phyloP scores from a whole-genome alignment of 1,140 invertebrate species.

The Tetraneura akinire region DNA sequence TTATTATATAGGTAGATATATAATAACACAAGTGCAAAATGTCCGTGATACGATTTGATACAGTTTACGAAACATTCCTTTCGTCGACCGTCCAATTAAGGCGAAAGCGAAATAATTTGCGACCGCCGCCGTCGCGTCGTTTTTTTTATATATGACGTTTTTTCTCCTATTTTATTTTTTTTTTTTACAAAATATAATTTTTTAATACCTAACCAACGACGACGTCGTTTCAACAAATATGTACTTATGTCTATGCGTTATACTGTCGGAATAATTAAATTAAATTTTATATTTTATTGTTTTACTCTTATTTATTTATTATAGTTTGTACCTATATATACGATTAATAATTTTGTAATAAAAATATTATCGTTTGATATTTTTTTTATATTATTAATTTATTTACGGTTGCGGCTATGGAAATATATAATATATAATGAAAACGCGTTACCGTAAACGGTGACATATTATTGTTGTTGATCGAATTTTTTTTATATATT shows the following conservation, averaged over 20 bases:
- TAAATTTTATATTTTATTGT: too few species aligned
- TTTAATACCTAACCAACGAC: background rate
- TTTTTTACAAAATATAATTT: constrained; percentile 5
- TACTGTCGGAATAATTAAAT: too few species aligned
- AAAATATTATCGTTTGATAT: too few species aligned
- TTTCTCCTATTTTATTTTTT: background rate
- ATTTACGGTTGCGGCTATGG: too few species aligned
- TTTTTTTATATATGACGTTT: constrained; percentile 2
- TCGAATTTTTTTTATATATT: background rate
- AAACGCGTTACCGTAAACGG: background rate
- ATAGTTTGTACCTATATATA: too few species aligned
- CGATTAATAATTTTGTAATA: too few species aligned
- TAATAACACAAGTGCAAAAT: constrained; percentile 16
- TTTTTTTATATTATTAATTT: too few species aligned
- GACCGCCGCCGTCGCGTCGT: background rate
- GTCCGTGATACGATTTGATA: constrained; percentile 28
- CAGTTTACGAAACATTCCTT: constrained; percentile 34
- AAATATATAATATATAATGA: too few species aligned
- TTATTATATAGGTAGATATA: background rate
- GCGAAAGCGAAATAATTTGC: constrained; percentile 39
- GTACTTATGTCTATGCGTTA: too few species aligned
- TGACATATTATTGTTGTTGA: constrained; percentile 4
- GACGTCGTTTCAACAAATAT: too few species aligned
- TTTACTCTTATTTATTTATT: too few species aligned
- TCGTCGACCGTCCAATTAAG: constrained; percentile 21